Percentiles rank a stretch among this genome's conserved stretches.
Evolutionary conservation across 2,797 vertebrate species (phyloP).

Genomic region (Octomys mimax): DNA sequence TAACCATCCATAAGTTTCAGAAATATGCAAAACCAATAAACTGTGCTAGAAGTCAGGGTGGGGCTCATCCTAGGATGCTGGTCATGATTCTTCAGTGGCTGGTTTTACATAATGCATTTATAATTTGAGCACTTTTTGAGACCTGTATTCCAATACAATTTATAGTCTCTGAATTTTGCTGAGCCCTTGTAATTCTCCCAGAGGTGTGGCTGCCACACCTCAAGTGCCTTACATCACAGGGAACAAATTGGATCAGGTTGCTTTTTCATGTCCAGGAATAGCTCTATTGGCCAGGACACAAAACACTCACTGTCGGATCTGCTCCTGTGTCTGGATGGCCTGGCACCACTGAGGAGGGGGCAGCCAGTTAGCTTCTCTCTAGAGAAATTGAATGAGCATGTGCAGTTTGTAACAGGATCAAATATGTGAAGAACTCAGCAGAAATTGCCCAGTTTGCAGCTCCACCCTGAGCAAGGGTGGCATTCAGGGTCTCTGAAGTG

Average conservation of each 20-base stretch:
- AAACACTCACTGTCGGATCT: neutral
- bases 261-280: slow-evolving; percentile 36
- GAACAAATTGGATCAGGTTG: neutral
- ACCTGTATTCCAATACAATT: neutral
- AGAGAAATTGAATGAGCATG: neutral
- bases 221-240: neutral
- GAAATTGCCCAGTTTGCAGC: neutral
- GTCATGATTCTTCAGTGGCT: neutral
- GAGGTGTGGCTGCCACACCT: neutral
- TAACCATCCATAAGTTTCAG: neutral
- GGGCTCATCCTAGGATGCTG: neutral
- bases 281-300: neutral
- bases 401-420: neutral
- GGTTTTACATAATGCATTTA: neutral
- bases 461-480: neutral
- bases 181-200: neutral
- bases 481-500: neutral
- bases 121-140: neutral
- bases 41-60: neutral
- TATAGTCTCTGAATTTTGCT: neutral
- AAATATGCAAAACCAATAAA: neutral
- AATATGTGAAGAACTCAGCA: neutral
- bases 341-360: neutral
- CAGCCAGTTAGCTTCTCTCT: neutral
- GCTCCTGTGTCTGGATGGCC: neutral